Evolutionary conservation across 2,797 vertebrate species (phyloP).

Genomic region (Myotis planiceps): DNA sequence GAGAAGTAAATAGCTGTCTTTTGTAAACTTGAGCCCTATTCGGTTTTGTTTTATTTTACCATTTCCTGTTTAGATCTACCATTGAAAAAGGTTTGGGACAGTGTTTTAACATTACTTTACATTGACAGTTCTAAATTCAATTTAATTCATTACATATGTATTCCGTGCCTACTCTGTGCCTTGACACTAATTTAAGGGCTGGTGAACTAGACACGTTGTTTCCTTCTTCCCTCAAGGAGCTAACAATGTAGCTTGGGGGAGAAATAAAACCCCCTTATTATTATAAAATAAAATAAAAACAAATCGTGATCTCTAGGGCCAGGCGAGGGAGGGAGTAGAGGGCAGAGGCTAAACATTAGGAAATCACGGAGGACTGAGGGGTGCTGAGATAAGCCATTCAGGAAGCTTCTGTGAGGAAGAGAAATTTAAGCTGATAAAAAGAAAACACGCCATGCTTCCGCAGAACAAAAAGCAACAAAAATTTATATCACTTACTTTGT

Average conservation of each 20-base stretch:
- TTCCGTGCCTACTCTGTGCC: background rate
- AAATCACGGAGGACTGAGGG: background rate
- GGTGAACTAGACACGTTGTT: background rate
- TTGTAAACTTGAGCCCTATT: background rate
- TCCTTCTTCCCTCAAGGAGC: background rate
- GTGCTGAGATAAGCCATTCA: background rate
- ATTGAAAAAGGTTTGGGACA: slow-evolving; percentile 33
- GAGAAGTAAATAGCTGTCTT: slow-evolving; percentile 31
- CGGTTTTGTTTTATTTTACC: background rate
- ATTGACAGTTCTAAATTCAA: background rate
- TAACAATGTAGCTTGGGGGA: background rate
- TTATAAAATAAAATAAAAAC: background rate
- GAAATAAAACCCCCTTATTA: background rate
- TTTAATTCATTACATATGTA: slow-evolving; percentile 3
- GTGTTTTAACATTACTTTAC: background rate
- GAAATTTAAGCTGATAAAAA: slow-evolving; percentile 34
- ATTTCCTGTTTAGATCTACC: slow-evolving; percentile 48
- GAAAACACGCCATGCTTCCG: background rate
- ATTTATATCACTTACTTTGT: background rate
- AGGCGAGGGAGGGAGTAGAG: background rate
- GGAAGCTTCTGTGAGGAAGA: background rate
- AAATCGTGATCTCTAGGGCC: background rate
- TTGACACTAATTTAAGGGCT: background rate
- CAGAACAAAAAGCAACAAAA: background rate
- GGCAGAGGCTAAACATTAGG: background rate